These are phyloP conservation scores for Phymatocera aterrima DNA, from an alignment of 2,888 invertebrate genomes.

Conservation along the genomic window DNA sequence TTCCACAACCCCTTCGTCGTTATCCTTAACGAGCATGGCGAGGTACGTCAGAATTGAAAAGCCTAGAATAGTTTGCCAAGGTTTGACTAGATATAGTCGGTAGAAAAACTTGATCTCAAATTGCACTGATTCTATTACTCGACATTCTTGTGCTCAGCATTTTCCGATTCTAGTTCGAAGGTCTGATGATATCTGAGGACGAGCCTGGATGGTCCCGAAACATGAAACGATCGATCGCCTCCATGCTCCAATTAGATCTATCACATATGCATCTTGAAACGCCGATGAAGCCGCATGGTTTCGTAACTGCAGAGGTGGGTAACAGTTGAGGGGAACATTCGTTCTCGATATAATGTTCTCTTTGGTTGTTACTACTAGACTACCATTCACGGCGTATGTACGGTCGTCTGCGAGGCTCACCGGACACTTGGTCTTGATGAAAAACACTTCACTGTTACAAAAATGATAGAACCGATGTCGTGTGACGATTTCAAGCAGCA, in stretches of 20 bases:
- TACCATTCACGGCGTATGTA: slow-evolving; percentile 70
- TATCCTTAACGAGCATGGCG: slow-evolving; percentile 58
- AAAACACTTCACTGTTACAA: slow-evolving; percentile 64
- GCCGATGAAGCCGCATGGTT: slow-evolving; percentile 61
- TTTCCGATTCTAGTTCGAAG: slow-evolving; percentile 61
- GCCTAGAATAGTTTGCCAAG: not conserved
- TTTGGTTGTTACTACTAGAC: slow-evolving; percentile 75
- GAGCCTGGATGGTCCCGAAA: slow-evolving; percentile 72
- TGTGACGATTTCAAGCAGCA: slow-evolving; percentile 63
- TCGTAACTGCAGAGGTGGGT: slow-evolving; percentile 70
- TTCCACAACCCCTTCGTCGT: slow-evolving; percentile 63
- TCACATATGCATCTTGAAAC: slow-evolving; percentile 56
- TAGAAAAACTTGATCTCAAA: not conserved
- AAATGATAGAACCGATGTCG: slow-evolving; percentile 63
- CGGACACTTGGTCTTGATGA: slow-evolving; percentile 36
- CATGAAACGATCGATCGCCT: slow-evolving; percentile 73
- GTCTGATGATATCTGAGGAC: slow-evolving; percentile 62
- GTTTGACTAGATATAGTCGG: not conserved
- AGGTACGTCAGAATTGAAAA: slow-evolving; percentile 51
- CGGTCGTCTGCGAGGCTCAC: slow-evolving; percentile 67
- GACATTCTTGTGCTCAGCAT: not conserved
- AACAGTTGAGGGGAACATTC: slow-evolving; percentile 72
- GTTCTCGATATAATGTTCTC: slow-evolving; percentile 68
- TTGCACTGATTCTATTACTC: not conserved
- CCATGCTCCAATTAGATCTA: slow-evolving; percentile 72